Evolutionary conservation across 2,113 vertebrate genomes (phyloP).

Genomic region (Onychostruthus taczanowskii): DNA sequence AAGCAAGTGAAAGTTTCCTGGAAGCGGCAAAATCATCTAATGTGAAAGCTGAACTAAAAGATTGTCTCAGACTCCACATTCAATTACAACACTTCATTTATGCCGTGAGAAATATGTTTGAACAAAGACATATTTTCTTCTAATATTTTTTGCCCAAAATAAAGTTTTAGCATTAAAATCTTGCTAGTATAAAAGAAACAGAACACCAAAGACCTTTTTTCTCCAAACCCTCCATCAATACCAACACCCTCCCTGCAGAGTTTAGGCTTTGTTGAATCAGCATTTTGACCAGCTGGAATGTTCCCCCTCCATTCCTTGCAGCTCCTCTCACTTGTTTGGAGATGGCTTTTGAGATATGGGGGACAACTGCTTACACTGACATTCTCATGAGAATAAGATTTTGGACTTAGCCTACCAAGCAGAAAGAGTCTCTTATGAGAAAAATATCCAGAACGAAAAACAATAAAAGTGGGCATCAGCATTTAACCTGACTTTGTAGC

Average conservation of each 20-base stretch:
- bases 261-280: background rate
- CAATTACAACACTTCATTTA: background rate
- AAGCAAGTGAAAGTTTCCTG: background rate
- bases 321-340: background rate
- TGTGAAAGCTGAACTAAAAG: background rate
- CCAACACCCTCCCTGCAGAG: background rate
- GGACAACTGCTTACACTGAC: accelerated
- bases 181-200: background rate
- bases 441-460: background rate
- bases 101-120: background rate
- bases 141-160: background rate
- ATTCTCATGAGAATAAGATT: background rate
- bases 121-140: background rate
- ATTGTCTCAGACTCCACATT: background rate
- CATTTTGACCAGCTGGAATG: background rate
- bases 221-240: background rate
- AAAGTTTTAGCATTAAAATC: background rate
- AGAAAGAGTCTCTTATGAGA: background rate
- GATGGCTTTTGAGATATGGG: background rate
- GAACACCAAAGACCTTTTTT: background rate
- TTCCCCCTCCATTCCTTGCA: background rate
- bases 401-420: background rate
- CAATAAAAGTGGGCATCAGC: accelerated
- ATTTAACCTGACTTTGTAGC: background rate
- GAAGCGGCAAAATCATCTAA: background rate